phyloP scores from a whole-genome alignment of 1,140 invertebrate genomes.

The Drosophila navojoa region DNA sequence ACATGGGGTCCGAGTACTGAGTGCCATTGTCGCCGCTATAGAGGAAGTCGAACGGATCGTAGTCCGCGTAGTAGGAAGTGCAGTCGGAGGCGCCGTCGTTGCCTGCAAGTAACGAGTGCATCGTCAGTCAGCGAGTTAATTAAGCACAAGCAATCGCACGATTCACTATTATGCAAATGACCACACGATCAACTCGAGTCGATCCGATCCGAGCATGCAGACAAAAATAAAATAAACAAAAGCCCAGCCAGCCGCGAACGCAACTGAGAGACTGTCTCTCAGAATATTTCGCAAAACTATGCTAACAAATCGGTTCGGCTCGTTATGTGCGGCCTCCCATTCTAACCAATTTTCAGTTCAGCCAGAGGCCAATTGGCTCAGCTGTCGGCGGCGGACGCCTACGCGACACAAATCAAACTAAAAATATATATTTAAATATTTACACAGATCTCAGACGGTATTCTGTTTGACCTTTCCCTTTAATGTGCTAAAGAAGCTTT shows the following conservation, averaged over 20 bases:
- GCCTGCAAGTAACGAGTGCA: constrained; percentile 82
- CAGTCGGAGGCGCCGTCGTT: constrained; percentile 78
- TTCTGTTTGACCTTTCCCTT: constrained; percentile 23
- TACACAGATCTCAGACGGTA: not conserved
- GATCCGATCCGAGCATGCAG: constrained; percentile 34
- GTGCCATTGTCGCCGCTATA: constrained; percentile 89
- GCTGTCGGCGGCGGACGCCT: constrained; percentile 17
- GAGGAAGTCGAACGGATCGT: constrained; percentile 94
- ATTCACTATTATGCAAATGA: constrained; percentile 62
- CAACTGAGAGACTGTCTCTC: constrained; percentile 12
- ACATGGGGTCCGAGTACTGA: constrained; percentile 90
- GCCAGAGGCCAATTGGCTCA: constrained; percentile 27
- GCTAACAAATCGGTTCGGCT: constrained; percentile 58
- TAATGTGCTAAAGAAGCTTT: not conserved
- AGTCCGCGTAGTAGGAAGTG: constrained; percentile 91
- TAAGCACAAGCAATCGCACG: constrained; percentile 38
- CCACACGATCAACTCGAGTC: constrained; percentile 26
- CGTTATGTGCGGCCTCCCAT: not conserved
- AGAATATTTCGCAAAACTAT: constrained; percentile 64
- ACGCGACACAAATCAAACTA: constrained; percentile 16
- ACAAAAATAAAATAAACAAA: constrained; percentile 70
- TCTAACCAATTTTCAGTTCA: not conserved
- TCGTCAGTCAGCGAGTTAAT: constrained; percentile 52
- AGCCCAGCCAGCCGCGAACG: constrained; percentile 1
- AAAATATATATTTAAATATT: constrained; percentile 13